Base-by-base conservation (phyloP, 1,140 invertebrate genomes). In the Brachionus sp. region DNA sequence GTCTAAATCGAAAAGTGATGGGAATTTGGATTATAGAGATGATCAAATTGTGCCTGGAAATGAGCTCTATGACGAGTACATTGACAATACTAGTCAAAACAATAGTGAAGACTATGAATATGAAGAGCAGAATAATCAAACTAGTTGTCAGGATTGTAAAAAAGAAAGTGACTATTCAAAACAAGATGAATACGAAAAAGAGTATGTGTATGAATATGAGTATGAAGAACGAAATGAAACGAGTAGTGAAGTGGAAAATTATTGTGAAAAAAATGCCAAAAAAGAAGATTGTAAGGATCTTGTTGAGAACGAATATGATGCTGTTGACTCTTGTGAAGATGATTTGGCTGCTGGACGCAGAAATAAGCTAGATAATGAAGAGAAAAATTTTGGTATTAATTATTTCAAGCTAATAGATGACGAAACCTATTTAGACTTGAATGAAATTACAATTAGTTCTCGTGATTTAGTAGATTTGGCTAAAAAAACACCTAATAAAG, bases 141-240 rank as follows among this genome's bases (percentile, higher is more conserved):
- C 16, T 44, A 44, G 16, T n/a, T 75, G 70, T 50, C 39, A 75
- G 46, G 70, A 75, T 46, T 75, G 70, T 25, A 44, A 75, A 16
- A 75, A 44, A 46, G 39, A 73, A 39, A 42, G 68, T 33, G n/a
- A 39, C 16, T 37, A 23, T 70, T 19, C 33, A 19, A 44, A 42
- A 9, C 25, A 16, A 75, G 70, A 46, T 6, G 70, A 75, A 25
- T 75, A 75, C 44, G 19, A 75, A 75, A 23, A 25, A 75, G 70
- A 75, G 23, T 75, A 75, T 75, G 70, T 75, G 7, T 75, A 75
- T 10, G 70, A 75, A 16, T 75, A 75, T 46, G 39, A 75, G 25
- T 75, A 75, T 75, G 39, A 75, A 25, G 70, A 50, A 25, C n/a
- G 25, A 50, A 13, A 75, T 13, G 39, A 44, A 25, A 44, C 70